phyloP scores from a whole-genome alignment of 1,140 invertebrate genomes.

The Brachionus koreanus region DNA sequence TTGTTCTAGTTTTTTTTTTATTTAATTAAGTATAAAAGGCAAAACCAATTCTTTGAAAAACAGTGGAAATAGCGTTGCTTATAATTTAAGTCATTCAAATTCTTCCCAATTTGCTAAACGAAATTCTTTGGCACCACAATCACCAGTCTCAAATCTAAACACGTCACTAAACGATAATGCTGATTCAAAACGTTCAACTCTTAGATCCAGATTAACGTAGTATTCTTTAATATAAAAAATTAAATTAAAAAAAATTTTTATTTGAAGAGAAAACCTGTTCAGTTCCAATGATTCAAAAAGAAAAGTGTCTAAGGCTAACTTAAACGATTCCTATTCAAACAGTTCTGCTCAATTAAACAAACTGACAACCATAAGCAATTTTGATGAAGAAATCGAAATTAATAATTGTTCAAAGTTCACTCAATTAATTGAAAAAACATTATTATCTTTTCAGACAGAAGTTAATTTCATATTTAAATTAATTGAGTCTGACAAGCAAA shows the following conservation, averaged over 20 bases:
- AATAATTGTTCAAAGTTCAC: neutral
- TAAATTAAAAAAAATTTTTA: neutral
- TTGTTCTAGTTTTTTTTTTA: too few species aligned
- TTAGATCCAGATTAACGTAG: slow-evolving; percentile 26
- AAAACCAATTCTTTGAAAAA: neutral
- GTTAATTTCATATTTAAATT: slow-evolving; percentile 22
- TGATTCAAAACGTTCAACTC: neutral
- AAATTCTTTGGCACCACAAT: neutral
- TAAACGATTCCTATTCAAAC: slow-evolving; percentile 36
- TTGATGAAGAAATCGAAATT: neutral
- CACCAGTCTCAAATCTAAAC: neutral
- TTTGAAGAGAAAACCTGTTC: slow-evolving; percentile 7
- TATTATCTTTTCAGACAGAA: slow-evolving; percentile 9
- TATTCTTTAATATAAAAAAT: neutral
- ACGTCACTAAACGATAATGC: neutral
- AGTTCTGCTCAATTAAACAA: neutral
- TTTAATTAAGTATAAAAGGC: neutral
- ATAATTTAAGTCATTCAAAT: neutral
- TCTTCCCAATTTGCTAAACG: neutral
- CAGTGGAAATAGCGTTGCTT: neutral
- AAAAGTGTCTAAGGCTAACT: neutral
- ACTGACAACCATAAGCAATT: neutral
- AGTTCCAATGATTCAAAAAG: neutral
- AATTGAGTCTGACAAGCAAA: slow-evolving; percentile 3
- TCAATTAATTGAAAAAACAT: neutral